Evolutionary conservation across 2,113 vertebrate genomes (phyloP).

Genomic region (Bubo scandiacus): DNA sequence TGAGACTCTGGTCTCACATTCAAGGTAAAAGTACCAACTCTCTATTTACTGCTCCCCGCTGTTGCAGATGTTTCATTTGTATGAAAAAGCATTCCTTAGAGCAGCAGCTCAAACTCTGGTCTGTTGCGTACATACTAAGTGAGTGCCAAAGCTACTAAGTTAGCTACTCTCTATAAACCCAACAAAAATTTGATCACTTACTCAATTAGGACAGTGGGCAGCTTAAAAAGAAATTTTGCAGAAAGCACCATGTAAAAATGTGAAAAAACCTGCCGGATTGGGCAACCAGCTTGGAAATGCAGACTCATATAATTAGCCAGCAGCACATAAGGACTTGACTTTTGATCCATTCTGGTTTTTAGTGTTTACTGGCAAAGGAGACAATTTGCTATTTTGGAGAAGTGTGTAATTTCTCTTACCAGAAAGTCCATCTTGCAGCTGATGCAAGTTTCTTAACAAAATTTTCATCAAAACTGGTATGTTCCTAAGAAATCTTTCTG

Average conservation of each 20-base stretch:
- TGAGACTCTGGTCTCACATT: not conserved
- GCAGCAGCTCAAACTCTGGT: not conserved
- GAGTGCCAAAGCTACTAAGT: not conserved
- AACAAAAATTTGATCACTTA: not conserved
- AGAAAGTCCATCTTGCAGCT: not conserved
- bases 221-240: not conserved
- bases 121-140: not conserved
- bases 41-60: not conserved
- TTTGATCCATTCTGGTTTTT: not conserved
- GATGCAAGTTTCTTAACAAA: not conserved
- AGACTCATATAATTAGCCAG: not conserved
- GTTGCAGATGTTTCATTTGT: not conserved
- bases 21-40: not conserved
- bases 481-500: not conserved
- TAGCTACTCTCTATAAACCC: not conserved
- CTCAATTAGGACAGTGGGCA: not conserved
- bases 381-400: not conserved
- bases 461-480: not conserved
- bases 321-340: not conserved
- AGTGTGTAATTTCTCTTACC: not conserved
- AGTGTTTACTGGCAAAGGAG: not conserved
- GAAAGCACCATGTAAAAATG: not conserved
- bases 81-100: not conserved
- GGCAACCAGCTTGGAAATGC: not conserved
- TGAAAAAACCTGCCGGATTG: not conserved